Base-by-base conservation (phyloP, 2,888 invertebrate species). In the Noctua janthina region DNA sequence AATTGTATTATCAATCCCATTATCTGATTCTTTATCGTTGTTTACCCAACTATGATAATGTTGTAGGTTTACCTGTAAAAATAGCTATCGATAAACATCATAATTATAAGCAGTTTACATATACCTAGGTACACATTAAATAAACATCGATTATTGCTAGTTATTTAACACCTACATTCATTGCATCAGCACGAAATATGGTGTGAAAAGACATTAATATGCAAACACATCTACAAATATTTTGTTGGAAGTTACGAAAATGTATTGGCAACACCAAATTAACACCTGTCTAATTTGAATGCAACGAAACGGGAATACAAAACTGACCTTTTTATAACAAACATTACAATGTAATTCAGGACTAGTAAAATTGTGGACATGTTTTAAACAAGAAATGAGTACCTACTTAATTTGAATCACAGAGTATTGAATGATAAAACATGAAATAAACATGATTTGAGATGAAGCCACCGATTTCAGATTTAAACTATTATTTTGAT, bases 351-450 rank as follows among this genome's bases (percentile, higher is more conserved):
- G 64, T 35, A 20, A 54, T 54, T 43, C 51, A 39, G 23, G 51
- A 39, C 46, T 51, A 76, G 17, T 68, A 71, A 72, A 81, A 76
- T 46, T 71, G 15, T n/a, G 10, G 54, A 54, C 46, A 62, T 82
- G 39, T 54, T 71, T 76, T 51, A 76, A 66, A 76, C 70, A 75
- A 59, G 17, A 74, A 29, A 15, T 13, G 43, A n/a, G n/a, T 15
- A 39, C 39, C 39, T 39, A 67, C 6, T 66, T 64, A 54, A 69
- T 64, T 70, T 64, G 62, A 69, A 81, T 80, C 46, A 29, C 80
- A 74, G 17, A 74, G 11, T 64, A 70, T 49, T 64, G 39, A 17
- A 23, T 66, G 39, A 70, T 49, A 56, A 59, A 81, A 8, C 17
- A 71, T 62, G 35, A 76, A 39, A 39, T 39, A 39, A 39, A 39